Evolutionary conservation across 2,113 vertebrate species (phyloP).

Genomic region (Rousettus leschenaultii): DNA sequence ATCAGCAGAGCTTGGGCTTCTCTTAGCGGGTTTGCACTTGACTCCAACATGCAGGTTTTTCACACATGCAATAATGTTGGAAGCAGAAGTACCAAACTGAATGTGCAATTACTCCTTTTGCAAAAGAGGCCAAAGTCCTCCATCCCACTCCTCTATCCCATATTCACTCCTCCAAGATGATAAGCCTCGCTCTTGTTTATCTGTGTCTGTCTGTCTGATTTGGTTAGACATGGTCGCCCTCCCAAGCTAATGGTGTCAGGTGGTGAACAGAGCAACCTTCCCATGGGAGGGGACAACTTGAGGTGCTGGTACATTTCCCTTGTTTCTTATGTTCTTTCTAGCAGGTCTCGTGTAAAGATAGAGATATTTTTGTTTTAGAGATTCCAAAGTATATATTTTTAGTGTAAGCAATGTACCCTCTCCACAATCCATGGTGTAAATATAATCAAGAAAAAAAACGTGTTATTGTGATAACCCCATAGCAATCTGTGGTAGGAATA

Average conservation of each 20-base stretch:
- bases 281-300: slow-evolving; percentile 40
- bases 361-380: slow-evolving; percentile 78
- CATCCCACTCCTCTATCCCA: neutral
- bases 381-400: slow-evolving; percentile 76
- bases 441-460: slow-evolving; percentile 52
- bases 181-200: neutral
- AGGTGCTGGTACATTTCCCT: slow-evolving; percentile 71
- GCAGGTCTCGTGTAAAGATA: slow-evolving; percentile 70
- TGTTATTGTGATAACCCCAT: slow-evolving; percentile 27
- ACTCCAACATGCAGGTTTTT: neutral
- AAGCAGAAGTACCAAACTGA: slow-evolving; percentile 46
- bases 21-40: neutral
- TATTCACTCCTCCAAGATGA: neutral
- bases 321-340: slow-evolving; percentile 70
- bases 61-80: neutral
- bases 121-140: slow-evolving; percentile 40
- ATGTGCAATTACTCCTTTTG: slow-evolving; percentile 58
- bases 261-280: slow-evolving; percentile 37
- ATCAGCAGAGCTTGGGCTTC: neutral
- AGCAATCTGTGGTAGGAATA: slow-evolving; percentile 14
- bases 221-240: neutral
- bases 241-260: neutral
- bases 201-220: neutral
- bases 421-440: slow-evolving; percentile 60
- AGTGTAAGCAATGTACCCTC: slow-evolving; percentile 70